Base-by-base conservation (phyloP, 2,113 vertebrate species). In the Hirundichthys speculiger region DNA sequence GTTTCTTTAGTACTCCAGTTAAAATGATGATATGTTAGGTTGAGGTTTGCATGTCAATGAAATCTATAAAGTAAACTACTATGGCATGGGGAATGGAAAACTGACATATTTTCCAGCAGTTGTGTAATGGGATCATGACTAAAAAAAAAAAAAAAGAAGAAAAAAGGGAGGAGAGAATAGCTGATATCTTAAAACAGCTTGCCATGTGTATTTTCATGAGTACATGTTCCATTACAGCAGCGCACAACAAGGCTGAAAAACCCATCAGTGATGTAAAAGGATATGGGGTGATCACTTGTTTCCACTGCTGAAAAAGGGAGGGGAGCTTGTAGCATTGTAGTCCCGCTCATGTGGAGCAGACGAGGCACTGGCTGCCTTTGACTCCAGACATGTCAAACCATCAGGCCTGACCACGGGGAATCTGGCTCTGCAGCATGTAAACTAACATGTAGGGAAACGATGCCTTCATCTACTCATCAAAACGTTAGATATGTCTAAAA, bases 151-250 rank as follows among this genome's bases (percentile, higher is more conserved):
- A 30, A 42, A 3, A 48, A 38, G 16, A 40, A 48, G 18, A 4
- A 47, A 20, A 3, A 51, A 38, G 14, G 38, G 27, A 55, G 43
- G 57, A 8, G 52, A 62, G 53, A 82, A 49, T 8, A 66, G 49
- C 64, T 79, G 75, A 67, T 86, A 86, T 82, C 84, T 80, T 84
- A 50, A 73, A 80, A 80, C 49, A 79, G 43, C 73, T 65, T 60
- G 60, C 79, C 77, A 67, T 87, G 78, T 82, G 85, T 82, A 75
- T 83, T 77, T 85, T 84, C 45, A 61, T 11, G 53, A 84, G 74
- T 71, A 65, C 69, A 73, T 81, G 76, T 89, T 89, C 86, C 85
- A 85, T 90, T 87, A 86, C 85, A 79, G 73, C 80, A 81, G 60
- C 77, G 68, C 3, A 70, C 76, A 84, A 80, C 79, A 83, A 80